These are phyloP conservation scores for Scotopteryx bipunctaria DNA, from an alignment of 2,888 invertebrate genomes.

Conservation along the genomic window DNA sequence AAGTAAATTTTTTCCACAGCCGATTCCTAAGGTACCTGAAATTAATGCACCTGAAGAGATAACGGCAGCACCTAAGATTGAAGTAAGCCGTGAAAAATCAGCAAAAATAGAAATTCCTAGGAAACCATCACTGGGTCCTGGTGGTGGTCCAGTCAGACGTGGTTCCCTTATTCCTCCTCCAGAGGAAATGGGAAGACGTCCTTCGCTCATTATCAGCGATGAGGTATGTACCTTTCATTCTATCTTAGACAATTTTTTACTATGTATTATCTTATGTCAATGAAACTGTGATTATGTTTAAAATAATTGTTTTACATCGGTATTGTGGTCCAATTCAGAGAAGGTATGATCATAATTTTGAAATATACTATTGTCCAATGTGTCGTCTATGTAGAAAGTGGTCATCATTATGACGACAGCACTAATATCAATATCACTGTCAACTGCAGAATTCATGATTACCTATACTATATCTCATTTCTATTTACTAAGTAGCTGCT, in stretches of 20 bases:
- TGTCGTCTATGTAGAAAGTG: slow-evolving; percentile 48
- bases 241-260: slow-evolving; percentile 18
- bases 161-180: slow-evolving; percentile 96
- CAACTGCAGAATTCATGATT: too few relatives aligned
- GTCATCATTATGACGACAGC: slow-evolving; percentile 31
- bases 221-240: slow-evolving; percentile 87
- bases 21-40: slow-evolving; percentile 84
- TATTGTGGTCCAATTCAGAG: slow-evolving; percentile 52
- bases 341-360: slow-evolving; percentile 63
- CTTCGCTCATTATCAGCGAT: slow-evolving; percentile 95
- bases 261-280: slow-evolving; percentile 2
- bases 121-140: slow-evolving; percentile 89
- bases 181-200: slow-evolving; percentile 93
- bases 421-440: slow-evolving; percentile 38
- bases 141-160: slow-evolving; percentile 78
- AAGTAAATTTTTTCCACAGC: slow-evolving; percentile 39
- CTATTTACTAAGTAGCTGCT: too few relatives aligned
- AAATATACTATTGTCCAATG: slow-evolving; percentile 49
- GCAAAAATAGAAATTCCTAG: slow-evolving; percentile 85
- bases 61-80: slow-evolving; percentile 90
- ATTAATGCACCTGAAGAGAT: slow-evolving; percentile 86
- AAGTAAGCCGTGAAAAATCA: slow-evolving; percentile 92
- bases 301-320: slow-evolving; percentile 40
- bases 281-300: slow-evolving; percentile 23
- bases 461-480: too few relatives aligned